Base-by-base conservation (phyloP, 2,888 invertebrate species). In the Rotaria sp. region DNA sequence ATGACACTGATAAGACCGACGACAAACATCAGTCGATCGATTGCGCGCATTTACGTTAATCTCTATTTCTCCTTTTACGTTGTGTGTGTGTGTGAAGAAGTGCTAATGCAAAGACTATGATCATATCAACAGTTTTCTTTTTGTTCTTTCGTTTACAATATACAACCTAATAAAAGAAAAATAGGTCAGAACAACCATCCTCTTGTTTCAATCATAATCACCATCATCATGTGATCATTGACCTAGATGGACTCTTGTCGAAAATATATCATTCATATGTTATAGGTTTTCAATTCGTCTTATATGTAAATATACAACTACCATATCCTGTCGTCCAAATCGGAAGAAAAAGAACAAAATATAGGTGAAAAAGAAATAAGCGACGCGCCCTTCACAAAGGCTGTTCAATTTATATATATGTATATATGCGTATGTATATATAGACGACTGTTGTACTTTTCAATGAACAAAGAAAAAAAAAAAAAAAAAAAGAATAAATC, bases 151-250 rank as follows among this genome's bases (percentile, higher is more conserved):
- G 35, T 67, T 67, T 67, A 67, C 67, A 67, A 67, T 67, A 18
- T 38, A 35, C 67, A 35, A 38, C 7, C 67, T 67, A 67, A 67
- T 67, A 67, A 67, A 21, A 67, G 2, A 67, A 15, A 67, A 67
- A 18, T 67, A 38, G 67, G 67, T 67, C 67, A 67, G 15, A 15
- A 67, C 21, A 67, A 67, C 35, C 35, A 35, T 21, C 7, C 67
- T 21, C 67, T 67, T 67, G 35, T 67, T 67, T 35, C 67, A 67
- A 67, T 67, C 67, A 67, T 67, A 67, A 67, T 67, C 67, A 67
- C 35, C 35, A 67, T 67, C 67, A 67, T 67, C 67, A 67, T 67
- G 35, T 67, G 67, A 67, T 67, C 67, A 67, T 67, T 67, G 67
- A 67, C 67, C 67, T 67, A 67, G 67, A 67, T 67, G 67, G 35